Percentiles rank a stretch among this genome's conserved stretches.
phyloP scores from a whole-genome alignment of 2,797 vertebrate genomes.

The Loriculus beryllinus region DNA sequence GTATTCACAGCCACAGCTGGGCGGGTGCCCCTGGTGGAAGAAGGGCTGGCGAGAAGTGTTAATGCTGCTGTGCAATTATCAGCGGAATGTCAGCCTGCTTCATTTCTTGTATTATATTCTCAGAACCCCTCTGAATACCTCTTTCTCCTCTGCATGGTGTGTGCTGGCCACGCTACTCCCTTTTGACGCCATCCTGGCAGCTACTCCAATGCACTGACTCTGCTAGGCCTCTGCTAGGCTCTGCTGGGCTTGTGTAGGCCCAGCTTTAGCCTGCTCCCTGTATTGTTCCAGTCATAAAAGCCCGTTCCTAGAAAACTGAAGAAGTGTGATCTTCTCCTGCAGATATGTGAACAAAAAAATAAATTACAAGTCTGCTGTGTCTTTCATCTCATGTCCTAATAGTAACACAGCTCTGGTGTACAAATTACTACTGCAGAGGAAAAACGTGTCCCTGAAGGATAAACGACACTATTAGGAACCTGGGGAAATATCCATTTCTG shows the following conservation, averaged over 20 bases:
- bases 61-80: not conserved
- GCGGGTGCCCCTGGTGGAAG: not conserved
- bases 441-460: not conserved
- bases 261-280: not conserved
- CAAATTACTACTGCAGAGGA: not conserved
- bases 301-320: conserved; percentile 31
- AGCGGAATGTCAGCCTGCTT: not conserved
- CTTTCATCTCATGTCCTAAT: not conserved
- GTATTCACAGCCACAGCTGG: not conserved
- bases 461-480: not conserved
- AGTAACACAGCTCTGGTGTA: not conserved
- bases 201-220: not conserved
- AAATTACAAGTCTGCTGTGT: conserved; percentile 13
- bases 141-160: not conserved
- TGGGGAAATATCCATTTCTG: not conserved
- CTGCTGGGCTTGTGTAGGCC: not conserved
- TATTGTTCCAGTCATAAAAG: conserved; percentile 44
- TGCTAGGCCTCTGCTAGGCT: not conserved
- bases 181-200: not conserved
- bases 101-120: not conserved
- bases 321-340: conserved; percentile 37
- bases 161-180: not conserved
- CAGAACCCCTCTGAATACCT: not conserved
- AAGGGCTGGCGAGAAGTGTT: not conserved
- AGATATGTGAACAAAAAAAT: conserved; percentile 11